Evolutionary conservation across 2,113 vertebrate species (phyloP).

Genomic region (Corythornis cristatus): DNA sequence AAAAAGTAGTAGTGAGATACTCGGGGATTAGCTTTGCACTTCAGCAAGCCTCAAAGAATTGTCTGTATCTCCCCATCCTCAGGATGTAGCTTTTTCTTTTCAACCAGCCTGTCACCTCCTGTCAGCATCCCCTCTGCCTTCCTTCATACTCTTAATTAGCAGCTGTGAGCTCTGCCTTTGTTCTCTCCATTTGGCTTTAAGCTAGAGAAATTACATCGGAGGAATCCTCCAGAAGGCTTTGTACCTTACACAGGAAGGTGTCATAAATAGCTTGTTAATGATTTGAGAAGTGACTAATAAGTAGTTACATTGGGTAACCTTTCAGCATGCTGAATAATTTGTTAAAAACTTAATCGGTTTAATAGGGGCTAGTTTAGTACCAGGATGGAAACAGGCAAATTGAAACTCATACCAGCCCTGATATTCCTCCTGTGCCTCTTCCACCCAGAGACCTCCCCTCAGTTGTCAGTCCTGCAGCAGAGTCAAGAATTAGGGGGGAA

Average conservation of each 20-base stretch:
- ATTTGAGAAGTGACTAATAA: conserved; percentile 38
- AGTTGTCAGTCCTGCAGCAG: neutral
- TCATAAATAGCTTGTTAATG: conserved; percentile 46
- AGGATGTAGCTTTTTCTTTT: conserved; percentile 42
- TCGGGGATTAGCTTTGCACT: conserved; percentile 17
- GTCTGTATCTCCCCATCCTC: conserved; percentile 31
- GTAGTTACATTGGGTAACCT: conserved; percentile 49
- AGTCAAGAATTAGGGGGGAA: neutral
- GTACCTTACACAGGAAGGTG: conserved; percentile 42
- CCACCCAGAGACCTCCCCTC: fast-evolving
- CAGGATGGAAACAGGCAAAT: neutral
- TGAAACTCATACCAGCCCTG: neutral
- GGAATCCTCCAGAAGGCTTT: conserved; percentile 53
- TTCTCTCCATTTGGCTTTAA: conserved; percentile 32
- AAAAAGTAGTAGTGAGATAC: neutral
- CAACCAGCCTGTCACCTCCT: conserved; percentile 41
- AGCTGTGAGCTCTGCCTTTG: conserved; percentile 32
- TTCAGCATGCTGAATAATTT: conserved; percentile 19
- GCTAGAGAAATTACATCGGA: conserved; percentile 43
- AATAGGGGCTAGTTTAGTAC: neutral
- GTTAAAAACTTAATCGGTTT: neutral
- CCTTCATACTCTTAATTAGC: conserved; percentile 65
- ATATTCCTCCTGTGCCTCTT: neutral
- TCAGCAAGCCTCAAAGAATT: conserved; percentile 27
- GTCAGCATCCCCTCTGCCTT: conserved; percentile 52